Evolutionary conservation across 2,888 invertebrate species (phyloP).

Genomic region (Incurvaria masculella): DNA sequence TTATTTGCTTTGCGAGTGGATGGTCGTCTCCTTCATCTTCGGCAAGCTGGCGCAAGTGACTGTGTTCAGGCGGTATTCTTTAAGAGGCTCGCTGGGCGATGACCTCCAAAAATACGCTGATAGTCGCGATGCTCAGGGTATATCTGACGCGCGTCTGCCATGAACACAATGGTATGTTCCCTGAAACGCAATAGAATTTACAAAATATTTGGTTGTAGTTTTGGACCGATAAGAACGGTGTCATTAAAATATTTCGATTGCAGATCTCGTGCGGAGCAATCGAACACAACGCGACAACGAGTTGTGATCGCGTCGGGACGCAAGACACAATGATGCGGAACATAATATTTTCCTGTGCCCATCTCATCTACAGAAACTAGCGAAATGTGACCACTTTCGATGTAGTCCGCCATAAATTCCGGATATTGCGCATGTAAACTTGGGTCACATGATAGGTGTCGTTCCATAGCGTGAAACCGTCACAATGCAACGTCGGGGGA

Average conservation of each 20-base stretch:
- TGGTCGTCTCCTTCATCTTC: no score
- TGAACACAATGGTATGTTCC: background rate
- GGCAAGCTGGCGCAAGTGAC: no score
- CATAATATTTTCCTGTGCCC: background rate
- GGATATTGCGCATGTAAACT: conserved; percentile 4
- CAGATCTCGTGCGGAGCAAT: background rate
- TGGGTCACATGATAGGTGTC: conserved; percentile 2
- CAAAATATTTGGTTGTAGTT: no score
- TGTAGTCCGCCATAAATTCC: conserved; percentile 2
- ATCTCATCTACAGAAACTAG: background rate
- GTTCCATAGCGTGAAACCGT: conserved; percentile 4
- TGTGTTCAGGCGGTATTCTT: no score
- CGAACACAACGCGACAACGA: background rate
- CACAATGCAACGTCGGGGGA: conserved; percentile 2
- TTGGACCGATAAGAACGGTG: background rate
- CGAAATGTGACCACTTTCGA: conserved; percentile 1
- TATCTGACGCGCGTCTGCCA: no score
- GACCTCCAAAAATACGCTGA: no score
- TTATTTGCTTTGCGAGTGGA: no score
- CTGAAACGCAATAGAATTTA: background rate
- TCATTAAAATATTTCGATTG: background rate
- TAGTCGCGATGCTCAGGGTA: no score
- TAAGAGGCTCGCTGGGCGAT: no score
- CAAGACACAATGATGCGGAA: background rate
- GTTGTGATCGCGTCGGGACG: background rate